Base-by-base conservation (phyloP, 2,113 vertebrate genomes). In the Microtus oregoni region DNA sequence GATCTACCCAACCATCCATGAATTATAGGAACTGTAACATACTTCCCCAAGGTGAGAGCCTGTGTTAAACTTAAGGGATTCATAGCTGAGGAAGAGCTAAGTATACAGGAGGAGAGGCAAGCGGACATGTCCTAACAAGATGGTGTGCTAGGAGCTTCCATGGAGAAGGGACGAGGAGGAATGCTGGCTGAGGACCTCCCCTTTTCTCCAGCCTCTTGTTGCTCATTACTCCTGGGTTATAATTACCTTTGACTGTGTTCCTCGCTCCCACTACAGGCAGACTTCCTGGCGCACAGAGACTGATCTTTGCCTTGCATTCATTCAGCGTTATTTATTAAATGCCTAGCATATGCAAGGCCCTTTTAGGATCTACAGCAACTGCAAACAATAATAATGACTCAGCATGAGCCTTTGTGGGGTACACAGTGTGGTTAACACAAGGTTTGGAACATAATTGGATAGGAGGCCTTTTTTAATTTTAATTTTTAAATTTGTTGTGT, bases 281-380 rank as follows among this genome's bases (percentile, higher is more conserved):
- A 75, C 38, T 65, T 87, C 78, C 7, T 92, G 67, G 28, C 73
- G 77, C 26, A 44, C 14, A 38, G 58, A 93, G 70, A 92, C 82
- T 72, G 28, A 38, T 75, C 28, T 32, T 72, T 73, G n/a, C 61
- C 55, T 92, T 61, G 10, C 20, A 50, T 63, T 73, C 24, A 75
- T 79, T 92, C 65, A 55, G 5, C n/a, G 28, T 28, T 85, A 72
- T 86, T 76, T 89, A 91, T 65, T 90, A 89, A 86, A 28, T 78
- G 32, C 22, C 20, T 81, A 26, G 19, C 32, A 26, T 44, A 67
- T 61, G 32, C 73, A 50, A 78, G 24, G n/a, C 1, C 20, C 19
- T 78, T 86, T 86, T 38, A 75, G 61, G 38, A 63, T 86, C 41
- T 52, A 3, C 82, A 68, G 44, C 90, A 12, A 82, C 13, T 32